Evolutionary conservation across 1,140 invertebrate genomes (phyloP).

Genomic region (Melitaea cinxia): DNA sequence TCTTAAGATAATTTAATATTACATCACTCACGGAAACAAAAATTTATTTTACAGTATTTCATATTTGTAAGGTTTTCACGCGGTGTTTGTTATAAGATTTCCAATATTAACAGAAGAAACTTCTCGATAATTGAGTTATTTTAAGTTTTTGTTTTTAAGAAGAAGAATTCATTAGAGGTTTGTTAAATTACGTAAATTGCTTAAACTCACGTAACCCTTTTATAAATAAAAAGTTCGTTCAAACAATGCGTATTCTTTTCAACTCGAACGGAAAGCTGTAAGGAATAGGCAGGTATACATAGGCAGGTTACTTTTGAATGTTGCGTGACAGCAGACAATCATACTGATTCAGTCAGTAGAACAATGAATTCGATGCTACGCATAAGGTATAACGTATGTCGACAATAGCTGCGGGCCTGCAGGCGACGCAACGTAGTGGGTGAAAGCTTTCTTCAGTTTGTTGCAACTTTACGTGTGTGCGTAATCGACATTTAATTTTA

Average conservation of each 20-base stretch:
- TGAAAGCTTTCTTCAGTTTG: conserved; percentile 43
- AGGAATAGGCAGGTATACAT: neutral
- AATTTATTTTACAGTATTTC: neutral
- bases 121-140: neutral
- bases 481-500: conserved; percentile 72
- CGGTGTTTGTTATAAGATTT: neutral
- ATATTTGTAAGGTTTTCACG: neutral
- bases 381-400: conserved; percentile 52
- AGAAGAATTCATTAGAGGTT: neutral
- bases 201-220: neutral
- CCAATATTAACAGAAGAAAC: neutral
- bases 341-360: conserved; percentile 39
- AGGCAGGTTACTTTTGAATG: conserved; percentile 24
- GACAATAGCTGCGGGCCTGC: conserved; percentile 49
- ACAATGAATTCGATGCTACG: conserved; percentile 53
- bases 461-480: conserved; percentile 46
- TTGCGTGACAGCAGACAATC: conserved; percentile 54
- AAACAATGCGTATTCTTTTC: neutral
- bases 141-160: neutral
- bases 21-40: neutral
- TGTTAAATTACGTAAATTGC: neutral
- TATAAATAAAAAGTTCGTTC: neutral
- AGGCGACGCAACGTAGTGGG: conserved; percentile 42
- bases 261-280: neutral
- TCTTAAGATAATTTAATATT: too few relatives aligned